phyloP scores from a whole-genome alignment of 1,140 invertebrate species.

The Conopomorpha cramerella region DNA sequence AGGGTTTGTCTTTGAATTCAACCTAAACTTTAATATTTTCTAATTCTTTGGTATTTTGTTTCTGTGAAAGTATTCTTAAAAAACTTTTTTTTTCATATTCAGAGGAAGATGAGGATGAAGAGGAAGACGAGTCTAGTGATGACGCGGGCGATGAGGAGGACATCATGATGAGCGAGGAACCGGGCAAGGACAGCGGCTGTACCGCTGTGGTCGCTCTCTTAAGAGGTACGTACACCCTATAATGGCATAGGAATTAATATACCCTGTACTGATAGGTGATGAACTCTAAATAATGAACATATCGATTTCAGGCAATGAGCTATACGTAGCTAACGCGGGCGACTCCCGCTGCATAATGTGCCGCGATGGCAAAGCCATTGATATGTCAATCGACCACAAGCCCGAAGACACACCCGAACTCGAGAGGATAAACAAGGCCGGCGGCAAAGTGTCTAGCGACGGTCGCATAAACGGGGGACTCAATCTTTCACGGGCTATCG shows the following conservation, averaged over 20 bases:
- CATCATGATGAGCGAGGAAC: conserved; percentile 63
- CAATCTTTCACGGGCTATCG: conserved; percentile 95
- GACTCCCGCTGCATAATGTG: conserved; percentile 95
- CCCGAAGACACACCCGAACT: conserved; percentile 90
- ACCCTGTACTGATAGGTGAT: too few species aligned
- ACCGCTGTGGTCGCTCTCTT: conserved; percentile 93
- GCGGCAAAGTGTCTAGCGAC: conserved; percentile 88
- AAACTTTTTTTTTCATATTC: too few species aligned
- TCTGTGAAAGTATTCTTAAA: too few species aligned
- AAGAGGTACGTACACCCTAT: conserved; percentile 66
- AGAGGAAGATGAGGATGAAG: conserved; percentile 42
- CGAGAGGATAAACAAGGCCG: conserved; percentile 85
- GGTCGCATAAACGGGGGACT: conserved; percentile 95
- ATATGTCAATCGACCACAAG: conserved; percentile 96
- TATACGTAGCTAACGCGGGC: conserved; percentile 88
- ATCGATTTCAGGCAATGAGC: conserved; percentile 59
- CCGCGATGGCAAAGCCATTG: conserved; percentile 83
- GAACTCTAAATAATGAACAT: too few species aligned
- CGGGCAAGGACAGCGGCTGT: conserved; percentile 91
- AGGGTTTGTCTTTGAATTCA: too few species aligned
- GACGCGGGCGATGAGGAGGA: conserved; percentile 62
- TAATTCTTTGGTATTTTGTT: too few species aligned
- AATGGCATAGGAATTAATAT: too few species aligned
- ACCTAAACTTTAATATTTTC: too few species aligned
- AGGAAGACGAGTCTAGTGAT: conserved; percentile 49